Conservation (phyloP, 2,797 vertebrate species). For the Amblyraja radiata region DNA sequence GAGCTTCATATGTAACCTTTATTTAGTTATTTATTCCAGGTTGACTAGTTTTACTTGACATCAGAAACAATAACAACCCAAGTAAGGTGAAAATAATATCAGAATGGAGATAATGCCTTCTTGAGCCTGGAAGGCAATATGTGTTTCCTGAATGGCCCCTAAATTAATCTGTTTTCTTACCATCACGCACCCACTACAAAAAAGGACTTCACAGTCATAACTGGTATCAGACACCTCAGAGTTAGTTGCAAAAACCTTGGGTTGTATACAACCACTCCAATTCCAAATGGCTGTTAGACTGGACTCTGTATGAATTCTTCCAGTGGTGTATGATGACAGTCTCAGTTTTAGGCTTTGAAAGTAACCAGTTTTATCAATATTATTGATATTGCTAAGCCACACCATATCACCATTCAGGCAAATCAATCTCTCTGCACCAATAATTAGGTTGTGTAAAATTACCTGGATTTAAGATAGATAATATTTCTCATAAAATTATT, state of each 20-base stretch:
- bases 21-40: background rate
- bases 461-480: no score
- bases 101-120: background rate
- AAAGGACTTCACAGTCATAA: no score
- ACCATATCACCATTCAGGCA: background rate
- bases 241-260: no score
- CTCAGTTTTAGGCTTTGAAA: no score
- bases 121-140: background rate
- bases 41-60: background rate
- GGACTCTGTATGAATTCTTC: no score
- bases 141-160: background rate
- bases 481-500: background rate
- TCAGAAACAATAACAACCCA: background rate
- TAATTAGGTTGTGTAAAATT: background rate
- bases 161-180: background rate
- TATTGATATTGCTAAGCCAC: background rate
- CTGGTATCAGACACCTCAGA: no score
- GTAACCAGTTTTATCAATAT: background rate
- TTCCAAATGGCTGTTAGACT: no score
- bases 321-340: no score
- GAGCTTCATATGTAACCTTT: background rate
- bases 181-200: background rate
- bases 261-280: no score
- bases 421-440: background rate
- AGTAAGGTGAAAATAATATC: no score